phyloP scores from a whole-genome alignment of 2,113 vertebrate genomes.

The Taurulus bubalis region DNA sequence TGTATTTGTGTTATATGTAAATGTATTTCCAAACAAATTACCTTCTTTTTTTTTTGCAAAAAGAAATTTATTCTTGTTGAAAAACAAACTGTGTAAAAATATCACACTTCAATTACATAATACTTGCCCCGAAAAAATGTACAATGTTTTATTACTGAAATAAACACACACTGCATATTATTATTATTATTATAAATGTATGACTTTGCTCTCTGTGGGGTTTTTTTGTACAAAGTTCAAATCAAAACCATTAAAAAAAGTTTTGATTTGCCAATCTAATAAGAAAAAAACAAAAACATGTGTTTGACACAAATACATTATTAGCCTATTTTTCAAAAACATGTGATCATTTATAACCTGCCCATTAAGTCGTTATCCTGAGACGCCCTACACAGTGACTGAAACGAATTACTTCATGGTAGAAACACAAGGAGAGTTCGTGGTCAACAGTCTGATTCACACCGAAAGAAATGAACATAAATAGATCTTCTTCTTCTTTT shows the following conservation, averaged over 20 bases:
- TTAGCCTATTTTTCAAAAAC: conserved; percentile 72
- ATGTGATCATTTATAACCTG: conserved; percentile 79
- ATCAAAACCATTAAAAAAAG: conserved; percentile 84
- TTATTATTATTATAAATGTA: conserved; percentile 83
- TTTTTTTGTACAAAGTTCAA: conserved; percentile 91
- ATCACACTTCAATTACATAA: conserved; percentile 95
- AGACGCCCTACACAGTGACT: conserved; percentile 81
- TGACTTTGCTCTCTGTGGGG: conserved; percentile 64
- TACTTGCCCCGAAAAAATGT: conserved; percentile 90
- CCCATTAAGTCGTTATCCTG: conserved; percentile 79
- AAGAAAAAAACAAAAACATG: conserved; percentile 71
- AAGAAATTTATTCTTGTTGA: conserved; percentile 86
- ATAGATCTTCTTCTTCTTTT: conserved; percentile 56
- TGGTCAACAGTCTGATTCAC: conserved; percentile 75
- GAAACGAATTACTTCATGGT: conserved; percentile 73
- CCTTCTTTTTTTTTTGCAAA: conserved; percentile 74
- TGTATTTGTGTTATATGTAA: no score
- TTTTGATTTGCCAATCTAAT: conserved; percentile 76
- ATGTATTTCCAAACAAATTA: conserved; percentile 69
- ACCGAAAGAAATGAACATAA: conserved; percentile 84
- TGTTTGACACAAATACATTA: conserved; percentile 83
- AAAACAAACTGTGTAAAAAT: conserved; percentile 95
- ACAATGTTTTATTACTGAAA: conserved; percentile 93
- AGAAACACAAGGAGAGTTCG: conserved; percentile 53
- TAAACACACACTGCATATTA: conserved; percentile 90